These are phyloP conservation scores for Acanthosepion esculentum DNA, from an alignment of 2,888 invertebrate genomes.

Conservation along the genomic window DNA sequence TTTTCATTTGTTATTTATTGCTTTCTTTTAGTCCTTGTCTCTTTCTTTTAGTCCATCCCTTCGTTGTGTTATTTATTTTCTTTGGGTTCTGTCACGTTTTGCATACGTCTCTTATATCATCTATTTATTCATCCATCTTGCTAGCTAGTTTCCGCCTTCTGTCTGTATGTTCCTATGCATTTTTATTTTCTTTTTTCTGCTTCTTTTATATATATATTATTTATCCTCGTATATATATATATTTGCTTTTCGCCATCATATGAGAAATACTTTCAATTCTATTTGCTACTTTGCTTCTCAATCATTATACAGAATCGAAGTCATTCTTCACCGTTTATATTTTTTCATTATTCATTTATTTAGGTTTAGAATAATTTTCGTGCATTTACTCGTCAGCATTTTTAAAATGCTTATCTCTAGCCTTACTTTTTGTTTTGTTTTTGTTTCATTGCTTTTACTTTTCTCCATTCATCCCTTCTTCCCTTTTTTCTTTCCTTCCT, in stretches of 20 bases:
- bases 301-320: background rate
- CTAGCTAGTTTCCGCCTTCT: background rate
- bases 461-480: background rate
- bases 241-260: background rate
- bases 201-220: background rate
- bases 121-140: too few relatives aligned
- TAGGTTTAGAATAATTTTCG: background rate
- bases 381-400: background rate
- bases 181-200: background rate
- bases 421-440: background rate
- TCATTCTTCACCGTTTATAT: background rate
- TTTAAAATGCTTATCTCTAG: background rate
- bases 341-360: background rate
- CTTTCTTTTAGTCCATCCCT: too few relatives aligned
- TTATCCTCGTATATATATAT: too few relatives aligned
- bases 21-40: too few relatives aligned
- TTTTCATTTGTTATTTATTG: too few relatives aligned
- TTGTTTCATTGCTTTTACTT: background rate
- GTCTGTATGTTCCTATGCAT: background rate
- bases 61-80: too few relatives aligned
- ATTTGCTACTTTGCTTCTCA: background rate
- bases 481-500: background rate
- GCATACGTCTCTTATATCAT: too few relatives aligned
- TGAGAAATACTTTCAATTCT: background rate
- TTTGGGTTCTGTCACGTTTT: too few relatives aligned